Conservation (phyloP, 1,140 invertebrate species). For the Cyphomyrmex costatus region DNA sequence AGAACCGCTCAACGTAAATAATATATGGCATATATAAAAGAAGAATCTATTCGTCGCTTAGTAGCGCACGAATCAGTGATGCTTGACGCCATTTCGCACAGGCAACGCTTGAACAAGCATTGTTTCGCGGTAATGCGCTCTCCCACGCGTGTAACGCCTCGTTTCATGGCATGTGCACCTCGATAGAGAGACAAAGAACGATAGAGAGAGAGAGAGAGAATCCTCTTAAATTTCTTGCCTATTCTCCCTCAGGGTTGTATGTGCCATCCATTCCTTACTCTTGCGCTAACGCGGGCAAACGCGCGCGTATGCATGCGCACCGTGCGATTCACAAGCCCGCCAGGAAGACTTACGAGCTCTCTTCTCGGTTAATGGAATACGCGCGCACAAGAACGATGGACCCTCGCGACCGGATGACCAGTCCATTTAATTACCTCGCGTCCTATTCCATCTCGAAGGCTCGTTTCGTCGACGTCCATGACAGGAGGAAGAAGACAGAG, state of each 20-base stretch:
- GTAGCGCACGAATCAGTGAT: constrained; percentile 39
- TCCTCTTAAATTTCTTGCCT: constrained; percentile 51
- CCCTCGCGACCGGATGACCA: constrained; percentile 38
- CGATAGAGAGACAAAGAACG: background rate
- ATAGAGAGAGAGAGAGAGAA: background rate
- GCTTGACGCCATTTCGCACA: background rate
- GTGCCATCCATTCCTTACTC: background rate
- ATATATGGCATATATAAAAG: background rate
- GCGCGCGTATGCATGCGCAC: background rate
- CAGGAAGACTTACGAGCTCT: constrained; percentile 56
- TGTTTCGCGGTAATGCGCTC: constrained; percentile 32
- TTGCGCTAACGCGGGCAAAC: background rate
- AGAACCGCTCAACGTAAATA: too few species aligned
- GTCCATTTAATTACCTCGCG: constrained; percentile 59
- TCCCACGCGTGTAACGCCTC: constrained; percentile 62
- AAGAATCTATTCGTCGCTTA: constrained; percentile 24
- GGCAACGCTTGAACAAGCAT: constrained; percentile 39
- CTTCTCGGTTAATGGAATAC: constrained; percentile 62
- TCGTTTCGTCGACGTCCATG: constrained; percentile 27
- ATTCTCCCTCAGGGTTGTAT: constrained; percentile 31
- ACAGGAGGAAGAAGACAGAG: constrained; percentile 17
- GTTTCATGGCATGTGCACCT: constrained; percentile 44
- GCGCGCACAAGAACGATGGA: constrained; percentile 57
- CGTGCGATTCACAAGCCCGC: constrained; percentile 44
- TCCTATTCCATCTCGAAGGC: constrained; percentile 48